Percentiles rank a stretch among this genome's conserved stretches.
Conservation (phyloP, 1,140 invertebrate genomes). For the Eurosta solidaginis region DNA sequence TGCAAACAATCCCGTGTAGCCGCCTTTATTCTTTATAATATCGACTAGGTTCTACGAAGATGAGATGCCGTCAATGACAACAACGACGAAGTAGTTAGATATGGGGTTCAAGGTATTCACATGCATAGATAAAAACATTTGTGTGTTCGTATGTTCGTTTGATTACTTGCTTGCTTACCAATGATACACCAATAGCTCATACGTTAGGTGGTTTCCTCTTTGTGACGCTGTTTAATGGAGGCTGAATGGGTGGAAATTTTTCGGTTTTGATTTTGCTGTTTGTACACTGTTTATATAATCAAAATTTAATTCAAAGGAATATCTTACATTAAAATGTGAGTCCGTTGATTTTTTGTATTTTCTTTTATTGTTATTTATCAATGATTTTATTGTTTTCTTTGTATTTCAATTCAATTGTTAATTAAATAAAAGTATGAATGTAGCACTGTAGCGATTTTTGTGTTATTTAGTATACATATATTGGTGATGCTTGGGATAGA, state of each 20-base stretch:
- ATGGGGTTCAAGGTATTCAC: slow-evolving; percentile 9
- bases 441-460: no score
- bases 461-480: no score
- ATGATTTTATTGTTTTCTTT: not conserved
- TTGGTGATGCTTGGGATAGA: no score
- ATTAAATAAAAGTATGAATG: slow-evolving; percentile 10
- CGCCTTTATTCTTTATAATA: not conserved
- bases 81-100: not conserved
- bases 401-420: slow-evolving; percentile 4
- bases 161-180: not conserved
- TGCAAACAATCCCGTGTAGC: not conserved
- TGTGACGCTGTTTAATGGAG: not conserved
- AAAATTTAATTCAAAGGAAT: slow-evolving; percentile 25
- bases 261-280: not conserved
- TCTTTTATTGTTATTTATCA: not conserved
- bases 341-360: not conserved
- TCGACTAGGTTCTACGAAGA: no score
- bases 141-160: not conserved
- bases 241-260: not conserved
- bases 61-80: not conserved
- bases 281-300: not conserved
- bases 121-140: not conserved
- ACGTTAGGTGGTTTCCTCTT: not conserved
- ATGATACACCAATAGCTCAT: not conserved
- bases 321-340: slow-evolving; percentile 19